Base-by-base conservation (phyloP, 2,888 invertebrate genomes). In the Melieria picta region DNA sequence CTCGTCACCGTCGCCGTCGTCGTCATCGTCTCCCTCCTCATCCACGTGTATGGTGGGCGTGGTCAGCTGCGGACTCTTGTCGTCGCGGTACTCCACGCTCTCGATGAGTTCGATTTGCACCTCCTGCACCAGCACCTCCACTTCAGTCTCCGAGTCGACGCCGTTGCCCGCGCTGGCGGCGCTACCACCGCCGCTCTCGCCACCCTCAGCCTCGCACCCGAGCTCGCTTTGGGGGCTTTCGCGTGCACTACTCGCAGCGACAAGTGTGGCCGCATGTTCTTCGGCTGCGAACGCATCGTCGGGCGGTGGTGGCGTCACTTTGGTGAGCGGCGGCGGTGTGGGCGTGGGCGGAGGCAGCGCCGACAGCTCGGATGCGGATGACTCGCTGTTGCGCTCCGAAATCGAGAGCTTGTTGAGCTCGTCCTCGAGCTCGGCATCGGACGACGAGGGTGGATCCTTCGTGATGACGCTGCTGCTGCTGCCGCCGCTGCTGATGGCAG, bases 51-150 rank as follows among this genome's bases (percentile, higher is more conserved):
- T 83, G 46, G 78, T 79, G 16, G 82, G 82, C 16, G 80, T 76
- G 16, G 72, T 64, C 50, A 77, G 65, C 45, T 78, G 78, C 57
- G 76, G 67, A 10, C 6, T 57, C 57, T 50, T 69, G 64, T 16
- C 72, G 71, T 74, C 75, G 62, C 60, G 73, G 69, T 62, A 74
- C 47, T 67, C 71, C 1, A 65, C 50, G 1, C 77, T 74, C 65
- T 81, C 80, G 9, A 85, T 83, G 65, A 85, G 74, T 72, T 85
- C 84, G 67, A 85, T 85, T 78, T 85, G 79, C 16, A 85, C 82
- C 65, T 85, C 80, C 65, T 80, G 79, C 47, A 82, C 78, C 55
- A 78, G 72, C 11, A 76, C 72, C 62, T 74, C 74, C 4, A 76
- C 73, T 56, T 76, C 78, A 5, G 74, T 73, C 71, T 77, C 71